phyloP scores from a whole-genome alignment of 2,113 vertebrate species.

The Madoqua kirkii region DNA sequence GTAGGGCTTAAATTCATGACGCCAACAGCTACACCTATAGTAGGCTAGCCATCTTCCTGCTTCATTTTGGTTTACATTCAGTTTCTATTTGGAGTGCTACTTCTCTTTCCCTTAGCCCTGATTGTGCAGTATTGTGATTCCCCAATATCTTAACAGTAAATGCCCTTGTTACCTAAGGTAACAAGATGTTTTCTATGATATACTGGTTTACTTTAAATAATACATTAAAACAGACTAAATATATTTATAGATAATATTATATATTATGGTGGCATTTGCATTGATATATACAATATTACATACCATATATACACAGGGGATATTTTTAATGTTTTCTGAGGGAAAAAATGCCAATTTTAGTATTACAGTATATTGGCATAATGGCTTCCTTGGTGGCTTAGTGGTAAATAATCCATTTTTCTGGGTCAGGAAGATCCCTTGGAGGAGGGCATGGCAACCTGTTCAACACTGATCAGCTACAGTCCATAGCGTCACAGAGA shows the following conservation, averaged over 20 bases:
- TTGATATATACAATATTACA: neutral
- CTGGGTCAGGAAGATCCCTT: neutral
- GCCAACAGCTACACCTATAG: neutral
- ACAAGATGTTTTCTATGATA: neutral
- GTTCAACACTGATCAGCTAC: neutral
- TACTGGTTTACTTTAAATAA: neutral
- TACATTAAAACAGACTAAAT: neutral
- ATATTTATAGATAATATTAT: neutral
- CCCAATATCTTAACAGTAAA: neutral
- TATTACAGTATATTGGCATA: neutral
- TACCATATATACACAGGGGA: neutral
- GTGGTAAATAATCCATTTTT: neutral
- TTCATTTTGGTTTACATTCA: neutral
- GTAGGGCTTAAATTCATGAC: neutral
- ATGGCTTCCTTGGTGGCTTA: neutral
- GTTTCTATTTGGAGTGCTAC: neutral
- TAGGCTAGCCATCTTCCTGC: rapidly evolving
- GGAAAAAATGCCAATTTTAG: neutral
- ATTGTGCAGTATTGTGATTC: neutral
- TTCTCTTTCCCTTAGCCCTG: neutral
- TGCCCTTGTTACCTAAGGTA: neutral
- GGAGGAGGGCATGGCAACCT: neutral
- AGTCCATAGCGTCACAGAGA: neutral
- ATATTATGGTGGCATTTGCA: neutral
- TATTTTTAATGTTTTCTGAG: neutral